Evolutionary conservation across 2,888 invertebrate species (phyloP), one percentile per base, ranked within the genome.

Genomic region (Phengaris alcon): DNA sequence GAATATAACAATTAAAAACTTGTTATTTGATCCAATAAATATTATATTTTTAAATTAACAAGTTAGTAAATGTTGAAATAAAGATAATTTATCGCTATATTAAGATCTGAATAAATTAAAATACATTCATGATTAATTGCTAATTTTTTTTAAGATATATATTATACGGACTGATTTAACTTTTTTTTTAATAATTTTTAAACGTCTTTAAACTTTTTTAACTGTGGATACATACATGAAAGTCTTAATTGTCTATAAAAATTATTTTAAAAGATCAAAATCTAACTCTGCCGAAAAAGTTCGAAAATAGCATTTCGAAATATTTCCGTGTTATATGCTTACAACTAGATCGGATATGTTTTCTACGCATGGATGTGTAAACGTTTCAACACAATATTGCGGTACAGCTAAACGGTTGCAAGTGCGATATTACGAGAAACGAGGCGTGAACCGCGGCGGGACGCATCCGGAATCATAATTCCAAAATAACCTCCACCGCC

Each of bases 381-480:
- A 83, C 80, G 80, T 82, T 81, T 83, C 82, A 82, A 80, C 80
- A 78, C 80, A 78, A 83, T 83, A 85, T 84, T 82, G 83, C 83
- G 85, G 81, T 87, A 88, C 88, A 88, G 84, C 83, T 82, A 85
- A 89, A 85, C 84, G 84, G 82, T 87, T 88, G 88, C 89, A 89
- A 85, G 86, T 84, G 86, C 84, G 84, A 89, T 89, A 90, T 90
- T 88, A 87, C 86, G 82, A 81, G 85, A 87, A 91, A 91, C 91
- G 90, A 91, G 91, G 91, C 91, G 93, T 88, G 92, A 93, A 90
- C 91, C 87, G 87, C 89, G 88, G 86, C 85, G 88, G 86, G 86
- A 91, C 91, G 91, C 91, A 92, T 93, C 91, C 92, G 91, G 93
- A 92, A 93, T 93, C 92, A 92, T 93, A 93, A 93, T 93, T 93